Evolutionary conservation across 2,797 vertebrate genomes (phyloP).

Genomic region (Zenarchopterus dispar): DNA sequence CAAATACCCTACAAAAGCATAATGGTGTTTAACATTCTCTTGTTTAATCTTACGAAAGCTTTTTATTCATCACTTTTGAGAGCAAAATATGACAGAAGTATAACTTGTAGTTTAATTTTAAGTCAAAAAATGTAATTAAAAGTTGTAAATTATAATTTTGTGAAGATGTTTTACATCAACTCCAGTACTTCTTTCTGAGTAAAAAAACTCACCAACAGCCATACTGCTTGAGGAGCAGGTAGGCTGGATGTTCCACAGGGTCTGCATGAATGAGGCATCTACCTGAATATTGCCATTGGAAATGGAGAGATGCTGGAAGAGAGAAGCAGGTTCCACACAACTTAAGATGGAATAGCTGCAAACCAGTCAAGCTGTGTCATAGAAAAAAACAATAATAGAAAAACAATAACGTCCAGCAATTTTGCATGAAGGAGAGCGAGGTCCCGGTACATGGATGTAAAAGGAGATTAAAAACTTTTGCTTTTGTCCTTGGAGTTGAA

Average conservation of each 20-base stretch:
- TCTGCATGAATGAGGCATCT: constrained; percentile 99
- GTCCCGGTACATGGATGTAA: background rate
- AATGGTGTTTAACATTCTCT: background rate
- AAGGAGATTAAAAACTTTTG: too few species aligned
- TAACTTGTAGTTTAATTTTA: too few species aligned
- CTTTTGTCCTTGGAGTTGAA: too few species aligned
- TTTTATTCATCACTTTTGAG: too few species aligned
- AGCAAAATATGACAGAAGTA: too few species aligned
- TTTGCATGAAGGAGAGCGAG: background rate
- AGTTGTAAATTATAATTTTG: background rate
- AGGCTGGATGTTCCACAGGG: constrained; percentile 97
- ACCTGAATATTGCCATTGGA: constrained; percentile 92
- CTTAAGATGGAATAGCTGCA: constrained; percentile 1
- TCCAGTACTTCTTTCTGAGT: background rate
- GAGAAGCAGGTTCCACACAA: constrained; percentile 4
- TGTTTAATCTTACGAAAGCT: too few species aligned
- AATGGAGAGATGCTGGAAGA: constrained; percentile 91
- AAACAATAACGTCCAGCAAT: constrained; percentile 22
- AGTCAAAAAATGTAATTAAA: background rate
- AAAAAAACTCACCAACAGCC: constrained; percentile 87
- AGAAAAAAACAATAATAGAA: background rate
- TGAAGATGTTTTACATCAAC: too few species aligned
- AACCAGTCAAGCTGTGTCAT: background rate
- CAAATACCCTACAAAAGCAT: constrained; percentile 84
- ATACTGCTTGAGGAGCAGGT: constrained; percentile 92